Evolutionary conservation across 2,888 invertebrate genomes (phyloP), one percentile per base, ranked within the genome.

Genomic region (Galeruca laticollis): DNA sequence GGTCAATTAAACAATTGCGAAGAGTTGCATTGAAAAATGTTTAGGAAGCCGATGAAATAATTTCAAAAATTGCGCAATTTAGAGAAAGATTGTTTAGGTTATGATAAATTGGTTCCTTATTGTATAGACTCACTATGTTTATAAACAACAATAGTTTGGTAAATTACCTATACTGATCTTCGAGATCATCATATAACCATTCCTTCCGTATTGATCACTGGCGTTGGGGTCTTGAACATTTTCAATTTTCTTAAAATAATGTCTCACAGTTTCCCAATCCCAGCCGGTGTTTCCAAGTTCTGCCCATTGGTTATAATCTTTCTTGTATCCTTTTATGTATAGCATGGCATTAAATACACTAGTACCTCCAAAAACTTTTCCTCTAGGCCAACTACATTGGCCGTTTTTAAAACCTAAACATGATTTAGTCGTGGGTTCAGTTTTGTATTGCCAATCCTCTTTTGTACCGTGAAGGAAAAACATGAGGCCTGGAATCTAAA

Each of bases 281-380:
- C 93, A 93, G 0, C 89, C 90, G 0, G 80, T 70, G 76, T 90
- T 92, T 0, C 92, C 92, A 43, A 70, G 56, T 0, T 80, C 77
- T 9, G 87, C 86, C 93, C 93, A 93, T 0, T 84, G 79, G 77
- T 93, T 89, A 78, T 88, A 93, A 80, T 93, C 93, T 2, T 80
- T 78, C 4, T 88, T 87, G 82, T 90, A 90, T 0, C 93, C 93
- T 4, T 90, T 85, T 0, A 90, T 80, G 79, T 92, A 90, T 0
- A 91, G 68, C 91, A 92, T 90, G 11, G 86, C 89, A 81, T 93
- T 93, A 2, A 91, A 86, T 0, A 86, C 85, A 13, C 90, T 90
- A 1, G 88, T 86, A 0, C 93, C 93, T 0, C 93, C 93, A 18
- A 91, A 83, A 13, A 88, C 88, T 79, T 91, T 91, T 0, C 90